Evolutionary conservation across 2,888 invertebrate genomes (phyloP), one percentile per base, ranked within the genome.

Genomic region (Therioaphis trifolii): DNA sequence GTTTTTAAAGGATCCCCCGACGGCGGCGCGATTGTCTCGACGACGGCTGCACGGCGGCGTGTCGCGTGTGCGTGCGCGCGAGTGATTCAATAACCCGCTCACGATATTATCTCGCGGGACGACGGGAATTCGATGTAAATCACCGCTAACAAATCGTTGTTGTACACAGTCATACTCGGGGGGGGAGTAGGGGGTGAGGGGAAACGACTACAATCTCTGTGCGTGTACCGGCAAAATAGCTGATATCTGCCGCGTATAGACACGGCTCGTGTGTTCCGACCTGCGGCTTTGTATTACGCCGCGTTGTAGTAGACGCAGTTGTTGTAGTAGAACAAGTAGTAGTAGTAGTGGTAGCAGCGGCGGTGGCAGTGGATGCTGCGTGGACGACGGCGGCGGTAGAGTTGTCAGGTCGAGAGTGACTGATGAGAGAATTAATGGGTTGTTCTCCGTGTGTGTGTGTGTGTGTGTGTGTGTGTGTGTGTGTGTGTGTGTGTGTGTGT

Each of bases 381-480:
- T 52, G 29, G 35, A 29, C 63, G 12, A n/a, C 61, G 15, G 24
- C 15, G 61, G 61, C 35, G 4, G 29, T 35, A 55, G 52, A 49
- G 66, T 68, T 78, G 77, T 78, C 77, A 40, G 77, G 66, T 35
- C 66, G 52, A 66, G 66, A 78, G 77, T 78, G 77, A 78, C 66
- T 78, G 66, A 68, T 68, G 77, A 68, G 77, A 35, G 66, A 78
- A 68, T 78, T 68, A 52, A 66, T 78, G 66, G 66, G 49, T 52
- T 21, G 40, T 12, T 68, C n/a, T 35, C 7, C n/a, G 21, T 21
- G 55, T 55, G 21, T 4, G 52, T 1, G 15, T 52, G 55, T 58
- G 58, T 58, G 58, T 58, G 58, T 55, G 15, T 46, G 46, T 52
- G 52, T 35, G 63, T 29, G n/a, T 35, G 35, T 35, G 35, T 35